A percentile compares a stretch with the other conserved stretches of the same genome.
phyloP scores from a whole-genome alignment of 1,140 invertebrate species.

The Diorhabda sublineata region DNA sequence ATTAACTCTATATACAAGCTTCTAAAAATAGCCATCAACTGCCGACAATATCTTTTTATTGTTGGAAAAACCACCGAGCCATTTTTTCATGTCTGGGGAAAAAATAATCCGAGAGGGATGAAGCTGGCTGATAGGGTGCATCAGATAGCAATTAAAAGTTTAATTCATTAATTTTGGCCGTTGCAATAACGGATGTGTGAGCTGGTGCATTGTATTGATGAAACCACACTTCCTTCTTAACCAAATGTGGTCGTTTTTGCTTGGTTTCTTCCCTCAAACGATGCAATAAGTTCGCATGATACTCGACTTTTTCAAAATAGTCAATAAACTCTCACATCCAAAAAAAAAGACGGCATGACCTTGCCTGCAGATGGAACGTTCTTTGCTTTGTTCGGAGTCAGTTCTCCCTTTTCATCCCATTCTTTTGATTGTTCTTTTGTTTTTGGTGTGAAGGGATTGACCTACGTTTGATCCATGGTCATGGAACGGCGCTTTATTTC shows the following conservation, averaged over 20 bases:
- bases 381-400: neutral
- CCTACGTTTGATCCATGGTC: too few species aligned
- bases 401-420: neutral
- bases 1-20: too few species aligned
- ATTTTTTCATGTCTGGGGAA: neutral
- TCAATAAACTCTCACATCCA: neutral
- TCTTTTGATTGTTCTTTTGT: neutral
- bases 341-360: neutral
- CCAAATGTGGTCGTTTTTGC: neutral
- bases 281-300: neutral
- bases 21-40: too few species aligned
- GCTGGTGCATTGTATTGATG: neutral
- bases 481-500: too few species aligned
- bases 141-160: neutral
- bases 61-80: neutral
- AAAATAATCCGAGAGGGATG: neutral
- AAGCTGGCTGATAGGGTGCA: neutral
- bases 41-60: too few species aligned
- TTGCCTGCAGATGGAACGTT: neutral
- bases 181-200: neutral
- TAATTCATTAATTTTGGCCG: neutral
- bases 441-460: neutral
- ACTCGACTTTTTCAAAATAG: too few species aligned
- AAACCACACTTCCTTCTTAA: neutral
- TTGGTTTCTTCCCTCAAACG: neutral